Conservation (phyloP, 2,888 invertebrate genomes). For the Hirtodrosophila duncani region DNA sequence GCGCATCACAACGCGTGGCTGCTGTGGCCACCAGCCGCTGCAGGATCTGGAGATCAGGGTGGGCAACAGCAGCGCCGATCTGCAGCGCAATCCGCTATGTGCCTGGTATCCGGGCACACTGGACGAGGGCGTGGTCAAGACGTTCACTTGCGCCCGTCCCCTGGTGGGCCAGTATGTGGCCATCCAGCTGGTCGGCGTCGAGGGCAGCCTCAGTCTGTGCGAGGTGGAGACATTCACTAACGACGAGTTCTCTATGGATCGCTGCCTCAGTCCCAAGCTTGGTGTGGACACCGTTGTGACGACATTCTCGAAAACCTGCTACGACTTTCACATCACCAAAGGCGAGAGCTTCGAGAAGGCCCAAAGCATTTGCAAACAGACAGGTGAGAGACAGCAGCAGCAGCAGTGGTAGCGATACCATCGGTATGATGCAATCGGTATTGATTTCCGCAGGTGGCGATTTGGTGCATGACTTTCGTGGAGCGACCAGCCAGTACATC, state of each 20-base stretch:
- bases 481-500: slow-evolving; percentile 79
- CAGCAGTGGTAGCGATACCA: slow-evolving; percentile 1
- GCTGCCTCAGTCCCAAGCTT: slow-evolving; percentile 86
- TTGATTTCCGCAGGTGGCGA: slow-evolving; percentile 70
- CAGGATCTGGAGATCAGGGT: slow-evolving; percentile 93
- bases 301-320: slow-evolving; percentile 91
- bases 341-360: slow-evolving; percentile 92
- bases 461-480: slow-evolving; percentile 77
- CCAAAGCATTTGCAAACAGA: slow-evolving; percentile 85
- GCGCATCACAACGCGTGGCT: slow-evolving; percentile 86
- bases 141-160: slow-evolving; percentile 91
- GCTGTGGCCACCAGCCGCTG: slow-evolving; percentile 89
- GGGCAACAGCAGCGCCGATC: slow-evolving; percentile 92
- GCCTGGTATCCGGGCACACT: slow-evolving; percentile 96
- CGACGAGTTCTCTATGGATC: slow-evolving; percentile 92
- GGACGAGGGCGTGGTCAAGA: slow-evolving; percentile 95
- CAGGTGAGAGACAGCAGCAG: slow-evolving; percentile 80
- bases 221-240: slow-evolving; percentile 95
- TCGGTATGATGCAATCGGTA: background rate
- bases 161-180: slow-evolving; percentile 92
- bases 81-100: slow-evolving; percentile 93
- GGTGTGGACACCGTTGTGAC: slow-evolving; percentile 89
- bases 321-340: slow-evolving; percentile 90
- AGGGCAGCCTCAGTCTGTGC: slow-evolving; percentile 92
- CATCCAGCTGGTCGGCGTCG: slow-evolving; percentile 92